Evolutionary conservation across 2,888 invertebrate species (phyloP).

Genomic region (Encarsia formosa): DNA sequence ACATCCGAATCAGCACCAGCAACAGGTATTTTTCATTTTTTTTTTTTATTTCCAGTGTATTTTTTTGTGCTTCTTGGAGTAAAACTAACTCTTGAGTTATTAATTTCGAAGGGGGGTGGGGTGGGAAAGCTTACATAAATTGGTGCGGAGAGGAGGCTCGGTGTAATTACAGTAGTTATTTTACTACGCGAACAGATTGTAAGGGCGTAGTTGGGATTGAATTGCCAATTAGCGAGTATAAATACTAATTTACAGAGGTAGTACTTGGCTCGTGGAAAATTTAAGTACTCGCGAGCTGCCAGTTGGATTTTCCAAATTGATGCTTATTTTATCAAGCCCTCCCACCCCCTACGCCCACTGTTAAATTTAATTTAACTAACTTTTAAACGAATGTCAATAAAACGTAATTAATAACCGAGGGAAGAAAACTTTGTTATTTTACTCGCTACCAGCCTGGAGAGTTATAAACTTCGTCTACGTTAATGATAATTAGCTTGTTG

Average conservation of each 20-base stretch:
- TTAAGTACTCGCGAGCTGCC: no score
- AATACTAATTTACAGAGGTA: slow-evolving; percentile 25
- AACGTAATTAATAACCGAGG: no score
- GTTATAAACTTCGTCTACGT: no score
- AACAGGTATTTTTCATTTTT: no score
- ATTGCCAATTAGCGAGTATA: slow-evolving; percentile 27
- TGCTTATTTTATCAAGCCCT: no score
- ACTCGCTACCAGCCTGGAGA: no score
- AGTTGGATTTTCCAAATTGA: no score
- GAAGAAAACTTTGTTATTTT: no score
- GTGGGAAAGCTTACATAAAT: slow-evolving; percentile 15
- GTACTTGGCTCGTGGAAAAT: no score
- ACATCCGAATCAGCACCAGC: slow-evolving; percentile 50
- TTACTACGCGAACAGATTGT: slow-evolving; percentile 18
- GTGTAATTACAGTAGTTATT: slow-evolving; percentile 24
- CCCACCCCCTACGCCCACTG: background rate
- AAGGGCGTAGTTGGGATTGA: slow-evolving; percentile 19
- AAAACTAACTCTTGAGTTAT: slow-evolving; percentile 15
- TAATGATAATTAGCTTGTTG: no score
- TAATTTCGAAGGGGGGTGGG: slow-evolving; percentile 13
- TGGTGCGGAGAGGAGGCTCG: slow-evolving; percentile 1
- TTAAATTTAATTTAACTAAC: background rate
- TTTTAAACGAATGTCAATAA: slow-evolving; percentile 5
- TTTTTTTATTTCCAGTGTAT: background rate
- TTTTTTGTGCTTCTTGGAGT: background rate